Base-by-base conservation (phyloP, 2,888 invertebrate species). In the Falcaria lacertinaria region DNA sequence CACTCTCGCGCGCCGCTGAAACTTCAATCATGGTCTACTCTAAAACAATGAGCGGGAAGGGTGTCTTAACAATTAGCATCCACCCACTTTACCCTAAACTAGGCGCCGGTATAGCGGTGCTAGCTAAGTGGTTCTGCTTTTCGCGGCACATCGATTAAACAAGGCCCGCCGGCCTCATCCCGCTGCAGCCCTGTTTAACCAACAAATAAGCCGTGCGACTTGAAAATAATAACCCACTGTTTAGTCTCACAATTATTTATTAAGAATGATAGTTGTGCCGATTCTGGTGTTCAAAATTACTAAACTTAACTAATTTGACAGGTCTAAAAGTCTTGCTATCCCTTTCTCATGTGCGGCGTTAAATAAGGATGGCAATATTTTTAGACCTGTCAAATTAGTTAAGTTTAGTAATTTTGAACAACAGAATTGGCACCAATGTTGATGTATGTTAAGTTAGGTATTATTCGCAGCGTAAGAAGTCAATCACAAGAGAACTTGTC, bases 1-100 rank as follows among this genome's bases (percentile, higher is more conserved):
- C 80, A 80, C 79, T 79, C 70, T 59, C 63, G 74, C 65, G 69
- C 64, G 64, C 78, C 81, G 80, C 78, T 84, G 76, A 78, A 81
- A 84, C 86, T 85, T 88, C 87, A 87, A 88, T 89, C 87, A 88
- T 88, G 75, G 83, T 73, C 69, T 85, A 80, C 87, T 86, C 86
- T 87, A 87, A 88, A 88, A 89, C 88, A 86, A 89, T 89, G 81
- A 88, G 83, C 87, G 80, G 78, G 75, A 80, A 84, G 82, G 84
- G 86, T 79, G 83, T 84, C 80, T 86, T 69, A 61, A 60, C 79
- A 89, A 89, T 89, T 89, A 88, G 80, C 86, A 77, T 76, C 83
- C 83, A 80, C 87, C 87, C 78, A 88, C 85, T 72, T 69, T 64
- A 69, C 70, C 74, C 74, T 79, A 69, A 77, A 78, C 77, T 69